phyloP scores from a whole-genome alignment of 2,113 vertebrate species.

The Rafetus swinhoei region DNA sequence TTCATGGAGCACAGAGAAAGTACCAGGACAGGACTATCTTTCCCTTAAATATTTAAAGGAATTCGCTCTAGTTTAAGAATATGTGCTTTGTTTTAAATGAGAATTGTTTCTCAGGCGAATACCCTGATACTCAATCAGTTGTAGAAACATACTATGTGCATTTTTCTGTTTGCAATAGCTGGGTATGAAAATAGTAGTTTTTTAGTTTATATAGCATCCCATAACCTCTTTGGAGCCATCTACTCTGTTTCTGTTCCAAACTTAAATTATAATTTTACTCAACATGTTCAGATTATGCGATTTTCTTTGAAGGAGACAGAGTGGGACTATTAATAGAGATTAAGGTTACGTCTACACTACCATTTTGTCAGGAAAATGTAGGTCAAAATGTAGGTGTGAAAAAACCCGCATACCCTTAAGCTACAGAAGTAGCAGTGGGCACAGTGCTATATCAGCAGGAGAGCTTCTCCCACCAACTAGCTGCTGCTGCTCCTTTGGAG shows the following conservation, averaged over 20 bases:
- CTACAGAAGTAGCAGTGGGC: too few species aligned
- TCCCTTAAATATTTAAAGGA: neutral
- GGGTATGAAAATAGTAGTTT: neutral
- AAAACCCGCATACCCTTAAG: too few species aligned
- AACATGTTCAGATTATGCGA: neutral
- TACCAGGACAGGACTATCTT: neutral
- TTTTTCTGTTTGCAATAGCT: neutral
- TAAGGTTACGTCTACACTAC: too few species aligned
- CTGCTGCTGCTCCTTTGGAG: too few species aligned
- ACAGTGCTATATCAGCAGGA: too few species aligned
- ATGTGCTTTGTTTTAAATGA: neutral
- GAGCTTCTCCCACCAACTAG: too few species aligned
- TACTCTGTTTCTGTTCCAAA: neutral
- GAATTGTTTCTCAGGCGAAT: neutral
- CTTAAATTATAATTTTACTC: neutral
- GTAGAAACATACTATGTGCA: neutral
- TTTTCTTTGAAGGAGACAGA: neutral
- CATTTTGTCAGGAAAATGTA: too few species aligned
- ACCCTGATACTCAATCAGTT: neutral
- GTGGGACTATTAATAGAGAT: neutral
- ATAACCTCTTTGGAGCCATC: too few species aligned
- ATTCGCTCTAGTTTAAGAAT: neutral
- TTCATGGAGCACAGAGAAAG: neutral
- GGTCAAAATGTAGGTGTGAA: too few species aligned
- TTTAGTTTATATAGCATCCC: neutral